Percentiles rank a stretch among this genome's conserved stretches.
phyloP scores from a whole-genome alignment of 2,888 invertebrate genomes.

The Habroteleia sp. region DNA sequence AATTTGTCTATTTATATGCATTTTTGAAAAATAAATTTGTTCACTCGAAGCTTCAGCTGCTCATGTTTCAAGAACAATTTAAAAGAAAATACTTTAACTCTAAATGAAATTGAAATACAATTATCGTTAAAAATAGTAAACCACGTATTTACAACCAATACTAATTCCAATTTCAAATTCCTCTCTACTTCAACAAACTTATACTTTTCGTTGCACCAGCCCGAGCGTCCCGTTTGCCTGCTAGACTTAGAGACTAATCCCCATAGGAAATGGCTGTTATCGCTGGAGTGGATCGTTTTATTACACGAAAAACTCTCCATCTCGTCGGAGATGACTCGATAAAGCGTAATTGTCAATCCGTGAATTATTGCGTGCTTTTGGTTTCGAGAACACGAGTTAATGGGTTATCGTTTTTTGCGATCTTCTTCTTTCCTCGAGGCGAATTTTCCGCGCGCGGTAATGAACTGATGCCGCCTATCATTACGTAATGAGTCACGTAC shows the following conservation, averaged over 20 bases:
- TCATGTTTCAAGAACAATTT: too few relatives aligned
- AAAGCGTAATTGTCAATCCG: constrained; percentile 52
- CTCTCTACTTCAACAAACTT: too few relatives aligned
- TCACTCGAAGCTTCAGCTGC: too few relatives aligned
- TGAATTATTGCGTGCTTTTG: constrained; percentile 55
- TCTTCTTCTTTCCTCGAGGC: constrained; percentile 22
- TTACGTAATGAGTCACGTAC: constrained; percentile 63
- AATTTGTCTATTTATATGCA: too few relatives aligned
- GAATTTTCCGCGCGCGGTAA: constrained; percentile 52
- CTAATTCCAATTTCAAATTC: too few relatives aligned
- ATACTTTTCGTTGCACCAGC: too few relatives aligned
- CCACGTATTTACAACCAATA: too few relatives aligned
- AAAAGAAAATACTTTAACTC: too few relatives aligned
- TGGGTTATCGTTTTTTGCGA: constrained; percentile 53
- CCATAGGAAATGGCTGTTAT: constrained; percentile 39
- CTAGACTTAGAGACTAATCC: constrained; percentile 16
- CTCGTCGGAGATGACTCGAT: constrained; percentile 36
- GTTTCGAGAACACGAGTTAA: constrained; percentile 48
- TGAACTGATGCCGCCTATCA: constrained; percentile 56
- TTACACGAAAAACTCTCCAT: constrained; percentile 39
- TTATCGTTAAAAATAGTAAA: too few relatives aligned
- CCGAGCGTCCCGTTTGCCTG: too few relatives aligned
- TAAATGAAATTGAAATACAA: too few relatives aligned
- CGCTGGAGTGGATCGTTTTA: constrained; percentile 16
- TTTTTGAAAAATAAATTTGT: too few relatives aligned